Base-by-base conservation (phyloP, 2,888 invertebrate genomes). In the Coelinius sp. region DNA sequence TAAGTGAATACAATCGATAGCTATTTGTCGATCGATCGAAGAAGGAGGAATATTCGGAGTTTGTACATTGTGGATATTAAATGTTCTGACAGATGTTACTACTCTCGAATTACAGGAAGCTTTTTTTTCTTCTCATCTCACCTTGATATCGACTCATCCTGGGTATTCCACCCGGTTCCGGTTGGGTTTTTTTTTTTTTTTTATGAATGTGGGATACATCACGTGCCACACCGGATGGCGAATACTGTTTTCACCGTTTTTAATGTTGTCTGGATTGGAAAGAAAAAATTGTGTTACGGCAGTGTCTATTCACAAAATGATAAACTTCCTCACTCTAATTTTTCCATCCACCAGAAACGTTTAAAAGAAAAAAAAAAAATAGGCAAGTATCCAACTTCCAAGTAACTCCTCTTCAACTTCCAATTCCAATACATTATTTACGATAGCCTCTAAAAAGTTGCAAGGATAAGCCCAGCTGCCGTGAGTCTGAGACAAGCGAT, bases 31-130 rank as follows among this genome's bases (percentile, higher is more conserved):
- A 38, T 59, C 20, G 25, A 27, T 20, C 8, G 22, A 62, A 22
- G 17, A 38, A 44, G 35, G 10, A 10, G 35, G 10, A 41, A 41
- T 41, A 41, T 20, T 52, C n/a, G 24, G 22, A 52, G 52, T 52
- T 12, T 24, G 12, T 8, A 12, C 52, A 52, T 24, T 24, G 17
- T 52, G 8, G 22, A 20, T 49, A 49, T 14, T 17, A 68, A 41
- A 56, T 56, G 44, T 20, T 59, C 31, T 62, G 67, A 71, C 71
- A 71, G 71, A 56, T 71, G 71, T 41, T n/a, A 49, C 17, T 5
- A 38, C 49, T 59, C 25, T 71, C 71, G 35, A 62, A 59, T 71
- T 71, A 67, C 71, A 59, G 71, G 71, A 71, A 67, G 62, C 67
- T 49, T 65, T 44, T 31, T 70, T 64, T 44, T 25, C n/a, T 35